These are phyloP conservation scores for Heteronetta atricapilla DNA, from an alignment of 2,113 vertebrate species.

Conservation along the genomic window DNA sequence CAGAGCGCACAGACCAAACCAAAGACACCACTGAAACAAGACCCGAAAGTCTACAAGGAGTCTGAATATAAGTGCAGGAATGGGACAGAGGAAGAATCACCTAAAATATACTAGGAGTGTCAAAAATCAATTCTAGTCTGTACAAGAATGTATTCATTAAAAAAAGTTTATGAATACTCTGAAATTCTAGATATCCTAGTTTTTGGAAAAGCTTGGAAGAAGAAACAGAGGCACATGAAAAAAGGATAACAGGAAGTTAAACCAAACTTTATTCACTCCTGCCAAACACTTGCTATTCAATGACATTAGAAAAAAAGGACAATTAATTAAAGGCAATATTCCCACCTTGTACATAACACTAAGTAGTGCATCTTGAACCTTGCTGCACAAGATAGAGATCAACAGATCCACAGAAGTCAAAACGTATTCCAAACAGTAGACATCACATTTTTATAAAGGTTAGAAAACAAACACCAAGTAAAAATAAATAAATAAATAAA, in stretches of 20 bases:
- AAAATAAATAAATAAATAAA: background rate
- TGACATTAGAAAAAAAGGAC: background rate
- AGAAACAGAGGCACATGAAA: background rate
- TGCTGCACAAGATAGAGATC: background rate
- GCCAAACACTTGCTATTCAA: background rate
- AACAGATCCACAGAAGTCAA: background rate
- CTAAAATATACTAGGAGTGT: background rate
- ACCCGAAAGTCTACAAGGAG: background rate
- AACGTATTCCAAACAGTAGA: background rate
- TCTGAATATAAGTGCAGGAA: background rate
- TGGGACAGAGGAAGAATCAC: background rate
- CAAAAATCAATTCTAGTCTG: background rate
- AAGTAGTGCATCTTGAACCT: background rate
- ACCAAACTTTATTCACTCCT: background rate
- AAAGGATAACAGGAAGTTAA: background rate
- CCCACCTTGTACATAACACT: rapidly evolving
- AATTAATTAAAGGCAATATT: background rate
- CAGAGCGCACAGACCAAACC: background rate
- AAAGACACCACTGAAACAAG: background rate
- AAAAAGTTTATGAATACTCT: background rate
- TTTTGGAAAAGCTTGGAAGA: background rate
- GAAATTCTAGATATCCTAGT: background rate
- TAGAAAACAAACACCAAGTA: background rate
- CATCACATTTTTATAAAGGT: background rate
- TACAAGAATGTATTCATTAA: background rate